Evolutionary conservation across 2,888 invertebrate species (phyloP).

Genomic region (Lepidonotus clava): DNA sequence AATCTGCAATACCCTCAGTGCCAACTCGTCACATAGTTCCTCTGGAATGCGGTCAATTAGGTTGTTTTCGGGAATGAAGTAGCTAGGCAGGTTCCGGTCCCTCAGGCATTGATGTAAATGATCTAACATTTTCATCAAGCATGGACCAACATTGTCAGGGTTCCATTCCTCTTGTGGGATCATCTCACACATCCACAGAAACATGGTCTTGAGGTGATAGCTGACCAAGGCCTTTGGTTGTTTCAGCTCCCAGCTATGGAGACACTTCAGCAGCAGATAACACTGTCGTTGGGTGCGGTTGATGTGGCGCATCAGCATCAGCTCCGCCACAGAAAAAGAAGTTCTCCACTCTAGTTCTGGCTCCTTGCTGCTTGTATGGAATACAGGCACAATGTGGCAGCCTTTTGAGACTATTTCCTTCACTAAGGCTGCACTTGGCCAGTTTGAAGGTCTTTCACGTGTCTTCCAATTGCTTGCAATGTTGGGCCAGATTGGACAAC

Average conservation of each 20-base stretch:
- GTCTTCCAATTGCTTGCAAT: not conserved
- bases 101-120: not conserved
- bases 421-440: not conserved
- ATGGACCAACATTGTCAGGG: slow-evolving; percentile 25
- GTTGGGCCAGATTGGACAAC: slow-evolving; percentile 22
- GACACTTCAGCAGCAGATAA: slow-evolving; percentile 26
- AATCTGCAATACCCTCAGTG: not conserved
- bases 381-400: slow-evolving; percentile 33
- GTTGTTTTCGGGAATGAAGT: slow-evolving; percentile 48
- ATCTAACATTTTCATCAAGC: slow-evolving; percentile 32
- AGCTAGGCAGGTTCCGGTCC: not conserved
- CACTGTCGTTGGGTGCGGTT: slow-evolving; percentile 15
- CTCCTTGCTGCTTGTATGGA: slow-evolving; percentile 22
- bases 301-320: not conserved
- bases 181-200: slow-evolving; percentile 37
- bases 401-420: not conserved
- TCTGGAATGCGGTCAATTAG: slow-evolving; percentile 11
- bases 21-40: not conserved
- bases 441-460: not conserved
- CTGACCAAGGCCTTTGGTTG: slow-evolving; percentile 36
- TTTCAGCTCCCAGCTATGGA: slow-evolving; percentile 14
- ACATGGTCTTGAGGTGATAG: slow-evolving; percentile 38
- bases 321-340: slow-evolving; percentile 37
- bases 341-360: slow-evolving; percentile 46
- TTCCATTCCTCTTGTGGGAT: slow-evolving; percentile 28